Conservation (phyloP, 2,888 invertebrate genomes). For the Nowickia ferox region DNA sequence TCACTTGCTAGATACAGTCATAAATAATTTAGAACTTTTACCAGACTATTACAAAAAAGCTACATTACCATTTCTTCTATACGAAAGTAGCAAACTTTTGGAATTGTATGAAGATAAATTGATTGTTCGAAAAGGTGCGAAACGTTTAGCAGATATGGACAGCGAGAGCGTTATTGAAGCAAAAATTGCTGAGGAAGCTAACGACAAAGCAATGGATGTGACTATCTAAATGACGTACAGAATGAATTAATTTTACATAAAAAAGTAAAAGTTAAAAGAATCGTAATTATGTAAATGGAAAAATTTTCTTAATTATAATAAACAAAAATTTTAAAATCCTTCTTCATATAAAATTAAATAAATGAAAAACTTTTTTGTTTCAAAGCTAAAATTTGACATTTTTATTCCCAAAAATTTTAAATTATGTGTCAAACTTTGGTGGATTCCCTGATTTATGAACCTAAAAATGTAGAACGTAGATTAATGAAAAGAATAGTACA, state of each 20-base stretch:
- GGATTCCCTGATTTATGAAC: too few relatives aligned
- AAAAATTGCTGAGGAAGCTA: slow-evolving; percentile 5
- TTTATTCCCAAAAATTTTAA: too few relatives aligned
- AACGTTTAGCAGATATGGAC: slow-evolving; percentile 15
- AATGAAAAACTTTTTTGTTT: too few relatives aligned
- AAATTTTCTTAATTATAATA: not conserved
- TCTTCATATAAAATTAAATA: not conserved
- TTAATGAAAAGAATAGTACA: too few relatives aligned
- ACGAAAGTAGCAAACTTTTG: slow-evolving; percentile 90
- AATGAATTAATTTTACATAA: not conserved
- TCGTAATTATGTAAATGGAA: not conserved
- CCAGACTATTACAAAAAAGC: slow-evolving; percentile 93
- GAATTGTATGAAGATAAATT: slow-evolving; percentile 84
- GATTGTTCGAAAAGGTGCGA: slow-evolving; percentile 42
- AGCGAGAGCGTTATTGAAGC: not conserved
- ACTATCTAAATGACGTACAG: slow-evolving; percentile 8
- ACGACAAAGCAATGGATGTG: slow-evolving; percentile 8
- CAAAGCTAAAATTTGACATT: too few relatives aligned
- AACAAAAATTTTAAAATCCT: slow-evolving; percentile 22
- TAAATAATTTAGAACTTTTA: slow-evolving; percentile 93
- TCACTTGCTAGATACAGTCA: slow-evolving; percentile 93
- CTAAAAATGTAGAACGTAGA: too few relatives aligned
- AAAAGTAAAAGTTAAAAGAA: too few relatives aligned
- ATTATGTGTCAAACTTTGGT: too few relatives aligned
- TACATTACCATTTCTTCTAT: slow-evolving; percentile 91